phyloP scores from a whole-genome alignment of 2,113 vertebrate genomes.

The Lepisosteus osseus region DNA sequence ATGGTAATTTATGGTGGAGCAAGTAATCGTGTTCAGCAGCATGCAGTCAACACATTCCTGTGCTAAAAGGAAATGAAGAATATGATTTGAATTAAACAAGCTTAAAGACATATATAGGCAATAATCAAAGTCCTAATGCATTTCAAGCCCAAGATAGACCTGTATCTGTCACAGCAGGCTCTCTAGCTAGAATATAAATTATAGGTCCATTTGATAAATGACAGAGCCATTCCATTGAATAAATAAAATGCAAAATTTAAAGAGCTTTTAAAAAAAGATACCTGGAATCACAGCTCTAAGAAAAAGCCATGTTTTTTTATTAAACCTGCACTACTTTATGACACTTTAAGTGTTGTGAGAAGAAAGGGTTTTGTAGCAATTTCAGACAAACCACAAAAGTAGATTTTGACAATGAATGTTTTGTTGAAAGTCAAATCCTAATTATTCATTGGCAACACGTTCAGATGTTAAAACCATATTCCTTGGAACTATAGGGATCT shows the following conservation, averaged over 20 bases:
- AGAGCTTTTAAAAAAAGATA: neutral
- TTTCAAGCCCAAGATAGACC: neutral
- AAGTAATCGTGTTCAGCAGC: slow-evolving; percentile 10
- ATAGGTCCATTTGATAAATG: neutral
- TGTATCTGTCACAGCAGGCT: neutral
- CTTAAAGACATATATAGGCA: neutral
- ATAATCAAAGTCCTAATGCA: slow-evolving; percentile 12
- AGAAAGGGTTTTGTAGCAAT: no score
- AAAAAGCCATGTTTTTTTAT: no score
- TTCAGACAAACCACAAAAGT: no score
- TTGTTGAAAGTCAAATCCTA: no score
- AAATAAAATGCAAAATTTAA: neutral
- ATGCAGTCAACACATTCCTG: neutral
- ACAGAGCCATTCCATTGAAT: neutral
- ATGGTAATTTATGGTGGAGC: slow-evolving; percentile 9
- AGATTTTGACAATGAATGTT: no score
- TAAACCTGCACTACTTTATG: no score
- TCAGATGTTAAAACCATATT: no score
- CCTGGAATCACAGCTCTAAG: neutral
- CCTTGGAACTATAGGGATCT: no score
- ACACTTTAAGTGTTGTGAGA: no score
- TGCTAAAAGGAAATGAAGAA: neutral
- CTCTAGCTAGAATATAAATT: neutral
- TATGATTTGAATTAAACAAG: slow-evolving; percentile 14
- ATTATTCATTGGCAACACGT: no score